Evolutionary conservation across 2,113 vertebrate species (phyloP), one percentile per base, ranked within the genome.

Genomic region (Stigmatopora nigra): DNA sequence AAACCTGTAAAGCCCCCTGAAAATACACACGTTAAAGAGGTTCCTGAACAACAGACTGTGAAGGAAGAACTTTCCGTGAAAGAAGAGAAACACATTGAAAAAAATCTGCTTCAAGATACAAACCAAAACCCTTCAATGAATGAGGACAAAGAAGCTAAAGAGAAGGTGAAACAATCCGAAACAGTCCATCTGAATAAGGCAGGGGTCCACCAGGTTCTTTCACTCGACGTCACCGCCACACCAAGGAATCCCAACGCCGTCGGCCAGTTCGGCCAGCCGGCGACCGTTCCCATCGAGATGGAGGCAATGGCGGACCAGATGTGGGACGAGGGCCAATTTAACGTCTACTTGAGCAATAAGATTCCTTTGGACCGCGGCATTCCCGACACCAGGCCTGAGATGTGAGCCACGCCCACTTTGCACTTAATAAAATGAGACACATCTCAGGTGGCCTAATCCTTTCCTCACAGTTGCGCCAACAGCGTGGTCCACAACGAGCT

Each of bases 271-370:
- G 97, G 97, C 51, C 90, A 88, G 1, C 82, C 92, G 0, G 91
- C 88, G 0, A 25, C 78, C 0, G 91, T 94, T 45, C 89, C 90
- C 0, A 82, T 19, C 0, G 88, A 87, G 0, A 92, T 95, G 63
- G 83, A 94, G 51, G 72, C 79, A 12, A 91, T 94, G 69, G 91
- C 92, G 49, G 90, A 85, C 64, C 90, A 79, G 14, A 88, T 94
- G 53, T 99, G 97, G 97, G 91, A 91, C 1, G 97, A 99, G 84
- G 97, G 97, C 10, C 89, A 94, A 67, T 99, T 99, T 65, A 99
- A 99, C 0, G 97, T 98, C 78, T 95, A 92, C 83, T 91, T 98
- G 78, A 99, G 96, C 1, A 93, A 99, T 10, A 47, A 93, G 87
- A 99, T 99, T 72, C 96, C 97, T 0, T 71, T 97, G 66, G 96